These are phyloP conservation scores for Tinamus major DNA, from an alignment of 2,797 vertebrate genomes.

Conservation along the genomic window DNA sequence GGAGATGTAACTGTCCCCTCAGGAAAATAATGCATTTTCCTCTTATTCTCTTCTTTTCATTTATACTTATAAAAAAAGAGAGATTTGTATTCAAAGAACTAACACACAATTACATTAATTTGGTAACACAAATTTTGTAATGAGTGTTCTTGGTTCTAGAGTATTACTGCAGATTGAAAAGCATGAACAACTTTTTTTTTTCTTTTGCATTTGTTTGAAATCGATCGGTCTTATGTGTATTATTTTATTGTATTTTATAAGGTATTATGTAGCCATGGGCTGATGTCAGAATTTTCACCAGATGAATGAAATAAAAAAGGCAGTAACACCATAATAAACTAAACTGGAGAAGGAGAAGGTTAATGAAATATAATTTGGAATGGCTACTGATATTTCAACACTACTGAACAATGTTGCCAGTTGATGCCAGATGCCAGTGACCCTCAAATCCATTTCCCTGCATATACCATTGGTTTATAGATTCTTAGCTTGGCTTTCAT, in stretches of 20 bases:
- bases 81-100: neutral
- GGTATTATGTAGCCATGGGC: neutral
- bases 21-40: neutral
- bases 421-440: neutral
- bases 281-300: neutral
- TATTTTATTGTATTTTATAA: neutral
- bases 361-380: neutral
- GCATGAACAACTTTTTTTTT: neutral
- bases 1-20: neutral
- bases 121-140: neutral
- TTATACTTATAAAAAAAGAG: neutral
- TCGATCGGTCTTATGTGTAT: neutral
- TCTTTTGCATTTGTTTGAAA: neutral
- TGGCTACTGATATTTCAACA: neutral
- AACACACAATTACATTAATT: neutral
- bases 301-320: neutral
- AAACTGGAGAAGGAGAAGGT: neutral
- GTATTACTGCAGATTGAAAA: too few species aligned
- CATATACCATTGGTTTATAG: neutral
- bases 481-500: neutral
- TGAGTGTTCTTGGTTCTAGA: neutral
- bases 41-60: neutral
- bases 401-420: neutral
- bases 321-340: neutral
- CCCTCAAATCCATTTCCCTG: neutral